phyloP scores from a whole-genome alignment of 2,888 invertebrate species.

The Tenthredo scrophulariae region DNA sequence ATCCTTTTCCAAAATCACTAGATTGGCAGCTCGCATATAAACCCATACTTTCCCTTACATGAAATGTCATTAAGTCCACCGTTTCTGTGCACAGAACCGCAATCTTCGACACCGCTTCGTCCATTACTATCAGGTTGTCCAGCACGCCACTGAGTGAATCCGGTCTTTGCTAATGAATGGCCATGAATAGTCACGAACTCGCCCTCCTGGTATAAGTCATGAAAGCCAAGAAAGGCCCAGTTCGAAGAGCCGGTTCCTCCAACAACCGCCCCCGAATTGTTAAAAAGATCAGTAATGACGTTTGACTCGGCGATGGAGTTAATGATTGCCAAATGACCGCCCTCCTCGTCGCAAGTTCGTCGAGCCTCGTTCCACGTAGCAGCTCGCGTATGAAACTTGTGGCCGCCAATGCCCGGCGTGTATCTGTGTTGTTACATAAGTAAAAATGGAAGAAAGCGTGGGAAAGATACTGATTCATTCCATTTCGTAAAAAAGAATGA shows the following conservation, averaged over 20 bases:
- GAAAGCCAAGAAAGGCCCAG: not conserved
- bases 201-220: slow-evolving; percentile 3
- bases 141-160: not conserved
- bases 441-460: not conserved
- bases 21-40: slow-evolving; percentile 9
- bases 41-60: not conserved
- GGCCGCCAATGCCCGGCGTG: slow-evolving; percentile 38
- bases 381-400: slow-evolving; percentile 33
- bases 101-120: not conserved
- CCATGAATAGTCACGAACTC: slow-evolving; percentile 15
- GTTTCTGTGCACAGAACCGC: not conserved
- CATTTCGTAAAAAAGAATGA: not conserved
- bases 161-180: not conserved
- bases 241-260: not conserved
- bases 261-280: not conserved
- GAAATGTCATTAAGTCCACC: not conserved
- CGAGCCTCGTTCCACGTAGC: slow-evolving; percentile 29
- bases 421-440: not conserved
- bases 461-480: not conserved
- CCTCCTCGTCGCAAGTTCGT: slow-evolving; percentile 43
- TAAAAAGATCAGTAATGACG: not conserved
- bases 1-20: not conserved
- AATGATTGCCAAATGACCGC: slow-evolving; percentile 44
- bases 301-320: slow-evolving; percentile 30
- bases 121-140: not conserved